These are phyloP conservation scores for Ascaphus truei DNA, from an alignment of 2,113 vertebrate species.

Conservation along the genomic window DNA sequence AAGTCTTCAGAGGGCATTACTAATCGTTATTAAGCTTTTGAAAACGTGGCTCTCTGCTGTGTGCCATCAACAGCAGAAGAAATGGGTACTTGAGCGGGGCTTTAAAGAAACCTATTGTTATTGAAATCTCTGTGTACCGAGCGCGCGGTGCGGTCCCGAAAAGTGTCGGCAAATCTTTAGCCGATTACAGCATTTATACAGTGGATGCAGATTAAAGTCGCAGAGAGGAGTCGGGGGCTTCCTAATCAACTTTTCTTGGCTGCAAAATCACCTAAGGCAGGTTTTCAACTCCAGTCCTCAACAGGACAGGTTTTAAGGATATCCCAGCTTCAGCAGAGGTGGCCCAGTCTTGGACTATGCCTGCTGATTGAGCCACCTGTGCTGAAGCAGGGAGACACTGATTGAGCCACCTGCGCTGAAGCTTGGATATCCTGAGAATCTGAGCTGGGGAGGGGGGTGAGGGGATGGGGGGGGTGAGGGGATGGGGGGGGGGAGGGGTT, in stretches of 20 bases:
- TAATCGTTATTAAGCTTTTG: constrained; percentile 21
- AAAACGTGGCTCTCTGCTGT: not conserved
- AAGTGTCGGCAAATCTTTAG: constrained; percentile 3
- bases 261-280: not conserved
- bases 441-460: too few species aligned
- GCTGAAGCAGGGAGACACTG: too few species aligned
- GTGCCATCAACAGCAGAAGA: not conserved
- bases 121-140: constrained; percentile 3
- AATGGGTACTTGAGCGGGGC: not conserved
- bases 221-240: too few species aligned
- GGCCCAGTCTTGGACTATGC: too few species aligned
- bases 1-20: constrained; percentile 5
- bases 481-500: too few species aligned
- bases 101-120: constrained; percentile 14
- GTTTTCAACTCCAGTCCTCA: too few species aligned
- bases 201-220: not conserved
- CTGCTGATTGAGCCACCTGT: too few species aligned
- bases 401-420: too few species aligned
- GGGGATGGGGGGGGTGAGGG: too few species aligned
- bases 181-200: constrained; percentile 16
- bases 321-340: too few species aligned
- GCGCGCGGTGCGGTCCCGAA: not conserved
- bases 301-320: too few species aligned
- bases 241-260: not conserved
- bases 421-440: too few species aligned